A percentile compares a stretch with the other conserved stretches of the same genome.
phyloP scores from a whole-genome alignment of 2,888 invertebrate genomes.

The Polymixis flavicincta region DNA sequence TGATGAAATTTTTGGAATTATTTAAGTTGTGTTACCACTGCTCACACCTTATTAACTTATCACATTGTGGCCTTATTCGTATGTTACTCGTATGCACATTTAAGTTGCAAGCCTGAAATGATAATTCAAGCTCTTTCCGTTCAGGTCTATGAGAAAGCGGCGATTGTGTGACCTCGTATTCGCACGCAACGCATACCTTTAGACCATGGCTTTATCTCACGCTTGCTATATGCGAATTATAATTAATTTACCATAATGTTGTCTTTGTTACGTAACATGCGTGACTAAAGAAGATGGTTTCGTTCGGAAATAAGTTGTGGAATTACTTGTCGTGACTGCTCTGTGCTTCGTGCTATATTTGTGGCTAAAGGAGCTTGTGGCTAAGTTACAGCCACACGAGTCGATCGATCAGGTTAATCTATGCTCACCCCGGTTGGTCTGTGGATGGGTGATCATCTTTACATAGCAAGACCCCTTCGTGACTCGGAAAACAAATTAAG shows the following conservation, averaged over 20 bases:
- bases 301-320: slow-evolving; percentile 4
- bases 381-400: no score
- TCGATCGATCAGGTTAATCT: no score
- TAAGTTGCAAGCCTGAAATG: slow-evolving; percentile 5
- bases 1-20: no score
- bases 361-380: no score
- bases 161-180: slow-evolving; percentile 58
- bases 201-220: slow-evolving; percentile 52
- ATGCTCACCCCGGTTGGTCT: no score
- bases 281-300: slow-evolving; percentile 43
- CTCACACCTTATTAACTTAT: neutral
- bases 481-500: no score
- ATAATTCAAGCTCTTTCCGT: slow-evolving; percentile 37
- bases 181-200: slow-evolving; percentile 46
- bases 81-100: no score
- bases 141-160: slow-evolving; percentile 56
- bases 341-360: neutral
- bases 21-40: no score
- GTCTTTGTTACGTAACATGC: slow-evolving; percentile 59
- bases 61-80: neutral
- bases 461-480: no score
- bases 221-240: slow-evolving; percentile 49
- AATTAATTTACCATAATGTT: slow-evolving; percentile 62
- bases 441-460: no score
- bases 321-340: slow-evolving; percentile 14